Base-by-base conservation (phyloP, 2,113 vertebrate genomes). In the Ochotona curzoniae region DNA sequence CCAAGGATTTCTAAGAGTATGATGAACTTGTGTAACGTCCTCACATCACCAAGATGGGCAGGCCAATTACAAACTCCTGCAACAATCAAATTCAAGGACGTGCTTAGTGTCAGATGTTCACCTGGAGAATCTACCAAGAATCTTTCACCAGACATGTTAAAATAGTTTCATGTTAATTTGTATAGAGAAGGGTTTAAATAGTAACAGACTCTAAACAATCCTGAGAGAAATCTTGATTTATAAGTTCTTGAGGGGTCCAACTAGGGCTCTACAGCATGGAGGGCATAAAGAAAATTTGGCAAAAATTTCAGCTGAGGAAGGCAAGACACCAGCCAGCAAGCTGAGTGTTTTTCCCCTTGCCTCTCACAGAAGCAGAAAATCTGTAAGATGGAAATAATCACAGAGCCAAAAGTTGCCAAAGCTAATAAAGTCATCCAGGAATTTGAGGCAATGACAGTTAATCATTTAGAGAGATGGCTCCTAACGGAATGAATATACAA, bases 1-100 rank as follows among this genome's bases (percentile, higher is more conserved):
- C 93, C 90, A 93, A 95, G 35, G 78, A 96, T 97, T 97, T 97
- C 93, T 96, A 95, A 96, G 89, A 96, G 89, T 91, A 93, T 93
- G 78, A 92, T 92, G 18, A 96, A 97, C 83, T 79, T n/a, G 7
- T 26, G 83, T 89, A 97, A 85, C 54, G 35, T 75, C 49, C 14
- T 95, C 87, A 25, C 14, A 94, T 94, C 78, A 75, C 79, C 89
- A 74, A 91, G 83, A 64, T 25, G 0, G 0, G 0, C 54, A 81
- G 76, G 93, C 32, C 90, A 54, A 57, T 1, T 51, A 21, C 0
- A 85, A 93, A 81, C 60, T 82, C 57, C 21, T 82, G 0, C 0
- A 70, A 83, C 38, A 67, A 20, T 61, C 28, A 67, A 91, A 15
- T 83, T 70, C 70, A 35, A 66, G 1, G 5, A 76, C 10, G 84